phyloP scores from a whole-genome alignment of 2,888 invertebrate genomes.

The Mimas tiliae region DNA sequence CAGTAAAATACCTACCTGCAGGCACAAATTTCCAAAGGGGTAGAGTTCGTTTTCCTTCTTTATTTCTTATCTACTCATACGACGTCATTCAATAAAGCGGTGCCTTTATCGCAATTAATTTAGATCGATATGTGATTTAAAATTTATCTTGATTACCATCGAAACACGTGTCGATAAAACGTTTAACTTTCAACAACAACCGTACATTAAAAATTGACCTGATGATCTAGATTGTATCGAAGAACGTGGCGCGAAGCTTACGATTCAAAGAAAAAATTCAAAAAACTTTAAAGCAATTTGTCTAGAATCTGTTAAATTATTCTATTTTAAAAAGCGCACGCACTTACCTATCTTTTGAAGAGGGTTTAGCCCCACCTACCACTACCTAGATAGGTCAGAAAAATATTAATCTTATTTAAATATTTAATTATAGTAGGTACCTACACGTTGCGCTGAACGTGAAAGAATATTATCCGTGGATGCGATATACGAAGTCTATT shows the following conservation, averaged over 20 bases:
- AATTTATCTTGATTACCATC: conserved; percentile 24
- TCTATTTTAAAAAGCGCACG: background rate
- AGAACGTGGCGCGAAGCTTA: background rate
- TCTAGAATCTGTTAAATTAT: background rate
- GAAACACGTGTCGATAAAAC: conserved; percentile 23
- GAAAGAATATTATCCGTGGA: too few relatives aligned
- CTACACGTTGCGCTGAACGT: too few relatives aligned
- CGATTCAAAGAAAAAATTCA: too few relatives aligned
- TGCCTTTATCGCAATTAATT: conserved; percentile 24
- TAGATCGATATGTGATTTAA: conserved; percentile 29
- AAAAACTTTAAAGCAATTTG: too few relatives aligned
- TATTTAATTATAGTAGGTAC: too few relatives aligned
- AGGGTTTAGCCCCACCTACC: too few relatives aligned
- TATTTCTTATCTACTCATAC: conserved; percentile 19
- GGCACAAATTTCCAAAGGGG: conserved; percentile 8
- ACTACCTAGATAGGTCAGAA: background rate
- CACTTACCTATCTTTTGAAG: background rate
- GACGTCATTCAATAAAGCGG: conserved; percentile 26
- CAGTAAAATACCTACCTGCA: background rate
- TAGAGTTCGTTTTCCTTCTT: conserved; percentile 35
- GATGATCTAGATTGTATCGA: conserved; percentile 4
- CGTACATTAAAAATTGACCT: background rate
- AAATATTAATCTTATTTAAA: background rate
- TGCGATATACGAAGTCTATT: too few relatives aligned
- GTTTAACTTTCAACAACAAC: background rate